phyloP scores from a whole-genome alignment of 2,888 invertebrate genomes.

The Tenthredo distinguenda region DNA sequence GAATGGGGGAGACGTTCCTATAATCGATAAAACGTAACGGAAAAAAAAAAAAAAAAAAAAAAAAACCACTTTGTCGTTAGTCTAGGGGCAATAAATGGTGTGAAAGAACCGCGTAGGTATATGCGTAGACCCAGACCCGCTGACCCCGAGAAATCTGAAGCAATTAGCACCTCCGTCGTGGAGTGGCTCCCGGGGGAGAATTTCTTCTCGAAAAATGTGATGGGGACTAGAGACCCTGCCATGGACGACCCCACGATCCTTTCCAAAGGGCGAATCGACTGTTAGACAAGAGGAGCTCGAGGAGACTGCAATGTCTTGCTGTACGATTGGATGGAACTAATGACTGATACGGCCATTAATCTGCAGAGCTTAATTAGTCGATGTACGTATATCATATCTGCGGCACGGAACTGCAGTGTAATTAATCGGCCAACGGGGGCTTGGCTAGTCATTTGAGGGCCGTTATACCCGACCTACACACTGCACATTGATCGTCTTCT shows the following conservation, averaged over 20 bases:
- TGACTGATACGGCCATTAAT: conserved; percentile 16
- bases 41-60: background rate
- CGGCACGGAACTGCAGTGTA: conserved; percentile 30
- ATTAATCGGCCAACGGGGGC: conserved; percentile 27
- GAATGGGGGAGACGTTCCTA: background rate
- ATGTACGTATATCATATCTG: conserved; percentile 36
- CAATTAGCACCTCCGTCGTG: conserved; percentile 19
- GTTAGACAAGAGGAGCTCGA: background rate
- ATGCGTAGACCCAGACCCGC: background rate
- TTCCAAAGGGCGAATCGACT: background rate
- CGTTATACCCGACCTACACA: background rate
- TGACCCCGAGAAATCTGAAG: background rate
- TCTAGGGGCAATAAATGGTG: background rate
- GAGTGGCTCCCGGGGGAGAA: background rate
- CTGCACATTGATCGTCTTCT: background rate
- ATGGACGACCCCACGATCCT: background rate
- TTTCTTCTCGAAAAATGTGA: background rate
- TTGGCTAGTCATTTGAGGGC: conserved; percentile 2
- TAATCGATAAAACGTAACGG: background rate
- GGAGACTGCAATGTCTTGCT: background rate
- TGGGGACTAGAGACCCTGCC: background rate
- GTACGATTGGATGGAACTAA: conserved; percentile 18
- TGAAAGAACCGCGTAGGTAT: background rate
- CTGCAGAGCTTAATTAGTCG: conserved; percentile 5
- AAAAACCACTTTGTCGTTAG: background rate